Evolutionary conservation across 2,113 vertebrate species (phyloP).

Genomic region (Heterotilapia buettikoferi): DNA sequence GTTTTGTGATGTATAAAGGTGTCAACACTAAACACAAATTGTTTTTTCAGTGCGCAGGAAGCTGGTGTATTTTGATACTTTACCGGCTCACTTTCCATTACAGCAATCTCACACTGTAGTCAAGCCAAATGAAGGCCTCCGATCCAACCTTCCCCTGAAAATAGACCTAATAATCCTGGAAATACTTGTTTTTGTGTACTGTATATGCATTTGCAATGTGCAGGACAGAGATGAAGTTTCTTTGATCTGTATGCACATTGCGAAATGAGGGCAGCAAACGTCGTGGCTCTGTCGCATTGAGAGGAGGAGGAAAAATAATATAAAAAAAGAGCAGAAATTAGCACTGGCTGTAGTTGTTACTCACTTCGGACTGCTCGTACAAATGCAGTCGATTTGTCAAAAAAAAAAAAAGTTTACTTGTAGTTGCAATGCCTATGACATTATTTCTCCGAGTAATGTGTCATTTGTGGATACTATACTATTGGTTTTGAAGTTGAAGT

Average conservation of each 20-base stretch:
- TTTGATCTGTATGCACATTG: constrained; percentile 43
- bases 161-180: constrained; percentile 75
- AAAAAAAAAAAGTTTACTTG: constrained; percentile 23
- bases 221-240: constrained; percentile 45
- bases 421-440: constrained; percentile 49
- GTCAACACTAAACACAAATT: constrained; percentile 32
- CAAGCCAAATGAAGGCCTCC: constrained; percentile 56
- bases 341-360: constrained; percentile 1
- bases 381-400: constrained; percentile 25
- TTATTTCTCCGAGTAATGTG: constrained; percentile 34
- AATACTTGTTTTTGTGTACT: constrained; percentile 79
- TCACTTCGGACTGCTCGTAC: constrained; percentile 16
- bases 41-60: neutral
- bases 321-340: neutral
- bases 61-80: neutral
- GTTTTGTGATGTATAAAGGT: constrained; percentile 21
- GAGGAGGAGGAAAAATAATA: neutral
- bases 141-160: constrained; percentile 33
- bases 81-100: neutral
- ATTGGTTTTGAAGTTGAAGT: constrained; percentile 14
- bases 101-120: constrained; percentile 18
- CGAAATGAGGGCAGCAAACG: constrained; percentile 1
- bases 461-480: constrained; percentile 45
- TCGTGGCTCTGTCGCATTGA: neutral
- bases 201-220: constrained; percentile 63